Base-by-base conservation (phyloP, 2,888 invertebrate genomes). In the Drosophila maculinotata region DNA sequence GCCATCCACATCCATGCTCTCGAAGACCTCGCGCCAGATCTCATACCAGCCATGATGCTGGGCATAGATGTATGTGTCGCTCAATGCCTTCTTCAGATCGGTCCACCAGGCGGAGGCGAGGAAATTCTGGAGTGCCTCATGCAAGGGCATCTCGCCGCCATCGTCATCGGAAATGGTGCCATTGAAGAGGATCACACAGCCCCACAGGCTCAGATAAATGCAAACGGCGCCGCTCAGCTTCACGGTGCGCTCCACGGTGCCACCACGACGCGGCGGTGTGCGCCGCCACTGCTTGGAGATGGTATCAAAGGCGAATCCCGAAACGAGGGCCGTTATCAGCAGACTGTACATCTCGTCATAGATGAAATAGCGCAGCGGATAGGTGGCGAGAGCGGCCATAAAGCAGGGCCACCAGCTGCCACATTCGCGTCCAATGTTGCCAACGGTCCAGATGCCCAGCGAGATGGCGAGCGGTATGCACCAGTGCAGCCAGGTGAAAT, bases 71-170 rank as follows among this genome's bases (percentile, higher is more conserved):
- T 96, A 97, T 0, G 96, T 94, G 58, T 96, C 95, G 12, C 93
- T 91, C 0, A 98, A 89, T 5, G 94, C 94, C 86, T 95, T 94
- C 84, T 95, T 94, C 28, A 97, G 93, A 83, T 97, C 96, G n/a
- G 94, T 92, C 96, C 97, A 97, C 95, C 94, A 96, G 73, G 97
- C 97, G 3, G 97, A 97, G 4, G 96, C 97, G 80, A 98, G 95
- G 91, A 99, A 97, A 90, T 98, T 97, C 78, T 95, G 94, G 0
- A 98, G 80, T 0, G 98, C 98, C 89, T 98, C 98, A 64, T 96
- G 95, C 2, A 98, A 93, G 28, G 96, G 97, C 10, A 98, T 95
- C 88, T 96, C 95, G 69, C 98, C 97, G 0, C 97, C 98, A 65
- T 96, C 95, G 72, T 94, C 94, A 90, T 97, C 97, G 0, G 95